Evolutionary conservation across 2,797 vertebrate species (phyloP), one percentile per base, ranked within the genome.

Genomic region (Labeo calbasu): DNA sequence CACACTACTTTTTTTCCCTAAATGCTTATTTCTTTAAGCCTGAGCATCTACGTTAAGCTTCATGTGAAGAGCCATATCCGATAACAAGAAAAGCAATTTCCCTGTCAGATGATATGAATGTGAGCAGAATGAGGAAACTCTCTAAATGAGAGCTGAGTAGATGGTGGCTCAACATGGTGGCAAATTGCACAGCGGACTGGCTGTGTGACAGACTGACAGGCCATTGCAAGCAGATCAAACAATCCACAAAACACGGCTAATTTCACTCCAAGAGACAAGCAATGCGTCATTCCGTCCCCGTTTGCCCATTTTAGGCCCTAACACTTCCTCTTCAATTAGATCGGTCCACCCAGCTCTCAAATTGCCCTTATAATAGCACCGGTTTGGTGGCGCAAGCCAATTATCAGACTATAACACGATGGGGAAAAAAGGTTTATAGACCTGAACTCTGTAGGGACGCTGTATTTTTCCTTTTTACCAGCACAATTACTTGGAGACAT

Each of bases 51-150:
- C 50, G n/a, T 79, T 3, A 19, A 72, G 88, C 85, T 86, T 70
- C 72, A 76, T 65, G 83, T 59, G 61, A 85, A 86, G 28, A 77
- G 84, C 51, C n/a, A 85, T 77, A 71, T 81, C 77, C 59, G 85
- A 88, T 90, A 88, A 87, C 81, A 72, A 86, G 84, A 85, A 89
- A 88, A 86, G 84, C 89, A 81, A 91, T 91, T 88, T 87, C 89
- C 79, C 72, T 23, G 55, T 84, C 68, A 80, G 81, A 77, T 81
- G 77, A 82, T 73, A 81, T 25, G 50, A 79, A 55, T 66, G 86
- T 61, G n/a, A 53, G 61, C 28, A 77, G 46, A 69, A 77, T 68
- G 12, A 65, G 36, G 63, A 55, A 65, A 46, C 50, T 59, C 77
- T 32, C 53, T 61, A 79, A 82, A 57, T 53, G 63, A 82, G 69